Evolutionary conservation across 2,113 vertebrate species (phyloP), one percentile per base, ranked within the genome.

Genomic region (Pangasianodon hypophthalmus): DNA sequence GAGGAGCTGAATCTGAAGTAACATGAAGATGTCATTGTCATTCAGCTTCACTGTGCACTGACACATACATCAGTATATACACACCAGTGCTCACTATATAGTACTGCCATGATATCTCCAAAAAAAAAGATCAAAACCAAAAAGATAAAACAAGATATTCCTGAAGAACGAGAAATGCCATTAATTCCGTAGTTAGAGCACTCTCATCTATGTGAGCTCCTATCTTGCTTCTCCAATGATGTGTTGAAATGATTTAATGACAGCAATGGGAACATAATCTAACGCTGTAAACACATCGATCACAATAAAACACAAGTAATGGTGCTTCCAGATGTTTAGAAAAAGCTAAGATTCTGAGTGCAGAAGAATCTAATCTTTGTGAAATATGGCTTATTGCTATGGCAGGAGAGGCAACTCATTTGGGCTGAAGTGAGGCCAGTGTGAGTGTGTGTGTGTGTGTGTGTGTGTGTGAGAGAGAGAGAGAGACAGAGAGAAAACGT

Each of bases 1-100:
- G 32, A 56, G 62, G 62, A 88, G 37, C 48, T 54, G 79, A 88
- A 88, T 88, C 77, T 83, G 50, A 89, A 85, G 67, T 32, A 64
- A 79, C 41, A 50, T 26, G 19, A 54, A 80, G 44, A 79, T 50
- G 62, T 83, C 58, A 77, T 75, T 73, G 54, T 89, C 50, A 86
- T 85, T 89, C 83, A 79, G 19, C 58, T 85, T 84, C 44, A 88
- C 26, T 79, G 48, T 71, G 56, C 41, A 71, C 62, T 73, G 46
- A 80, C 77, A 54, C n/a, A 24, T 4, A 56, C 52, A 19, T 54
- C 50, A 37, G 50, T 4, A 37, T 56, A 84, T 11, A 60, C 10
- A 62, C 81, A 85, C 58, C 21, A 21, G 29, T 18, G 26, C 16
- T 77, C 7, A 41, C 69, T 85, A 58, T 41, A 67, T 71, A 85